Evolutionary conservation across 2,113 vertebrate genomes (phyloP), one percentile per base, ranked within the genome.

Genomic region (Lophochroa leadbeateri): DNA sequence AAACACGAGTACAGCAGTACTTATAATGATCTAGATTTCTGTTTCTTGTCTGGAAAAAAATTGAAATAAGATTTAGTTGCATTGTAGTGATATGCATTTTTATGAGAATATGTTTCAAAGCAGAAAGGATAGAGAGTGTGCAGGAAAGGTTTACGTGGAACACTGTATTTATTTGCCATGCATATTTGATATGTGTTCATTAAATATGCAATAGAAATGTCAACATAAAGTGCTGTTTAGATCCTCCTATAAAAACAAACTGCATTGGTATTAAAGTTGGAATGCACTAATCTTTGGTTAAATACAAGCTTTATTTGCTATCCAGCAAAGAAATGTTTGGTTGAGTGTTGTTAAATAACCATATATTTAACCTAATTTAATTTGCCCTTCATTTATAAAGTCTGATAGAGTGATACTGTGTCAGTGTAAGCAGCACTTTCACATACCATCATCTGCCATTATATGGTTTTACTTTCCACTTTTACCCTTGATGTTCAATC

Each of bases 121-220:
- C 76, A 82, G 77, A 96, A 95, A 96, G 96, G 92, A 97, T 41
- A 86, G 82, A 67, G 70, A 77, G 20, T 75, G 33, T n/a, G 7
- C 33, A 19, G 94, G 82, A 96, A 96, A 94, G 80, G 90, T 97
- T 98, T 98, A 95, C 28, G 33, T 95, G 92, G 96, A 97, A 96
- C 93, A 97, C 78, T 90, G 88, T 98, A 97, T 98, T 98, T 98
- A 98, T 98, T 98, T 97, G 96, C 95, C 97, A 97, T 98, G 97
- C 97, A 98, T 98, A 98, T 98, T 98, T 98, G 97, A 98, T 98
- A 97, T 65, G 96, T 24, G 60, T 97, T 98, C 97, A 97, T 98
- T 98, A 98, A 98, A 96, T 93, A 97, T 92, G 90, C 98, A 97
- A 95, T 96, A 97, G 97, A 98, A 98, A 88, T 98, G 98, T 98